Evolutionary conservation across 2,113 vertebrate species (phyloP).

Genomic region (Myotis brandtii): DNA sequence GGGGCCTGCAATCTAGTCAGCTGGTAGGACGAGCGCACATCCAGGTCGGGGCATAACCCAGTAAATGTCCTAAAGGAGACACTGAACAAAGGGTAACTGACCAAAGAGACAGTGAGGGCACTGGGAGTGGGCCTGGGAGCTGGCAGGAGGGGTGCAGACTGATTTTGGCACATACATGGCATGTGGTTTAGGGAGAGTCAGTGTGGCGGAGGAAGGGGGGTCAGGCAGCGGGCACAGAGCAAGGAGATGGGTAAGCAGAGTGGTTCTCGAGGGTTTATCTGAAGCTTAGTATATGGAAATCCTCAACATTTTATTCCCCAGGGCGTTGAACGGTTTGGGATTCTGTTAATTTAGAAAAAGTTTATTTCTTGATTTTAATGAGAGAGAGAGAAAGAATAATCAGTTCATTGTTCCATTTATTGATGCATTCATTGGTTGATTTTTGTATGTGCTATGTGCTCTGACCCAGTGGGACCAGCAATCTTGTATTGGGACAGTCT

Average conservation of each 20-base stretch:
- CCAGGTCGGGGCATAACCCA: background rate
- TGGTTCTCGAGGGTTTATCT: background rate
- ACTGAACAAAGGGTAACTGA: background rate
- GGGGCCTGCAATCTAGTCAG: background rate
- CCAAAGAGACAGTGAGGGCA: background rate
- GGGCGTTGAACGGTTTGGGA: background rate
- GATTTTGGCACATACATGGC: background rate
- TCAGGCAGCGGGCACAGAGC: background rate
- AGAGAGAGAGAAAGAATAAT: background rate
- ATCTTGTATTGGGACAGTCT: background rate
- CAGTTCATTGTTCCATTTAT: background rate
- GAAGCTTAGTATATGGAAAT: background rate
- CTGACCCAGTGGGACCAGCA: background rate
- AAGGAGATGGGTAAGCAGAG: background rate
- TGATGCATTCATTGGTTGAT: background rate
- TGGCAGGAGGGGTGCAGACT: background rate
- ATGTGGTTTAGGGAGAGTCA: background rate
- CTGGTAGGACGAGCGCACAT: too few relatives aligned
- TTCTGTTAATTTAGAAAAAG: background rate
- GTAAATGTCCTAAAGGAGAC: background rate
- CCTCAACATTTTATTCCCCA: background rate
- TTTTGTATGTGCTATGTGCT: background rate
- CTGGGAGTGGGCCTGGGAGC: background rate
- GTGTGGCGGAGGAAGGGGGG: too few relatives aligned
- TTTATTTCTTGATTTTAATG: background rate